phyloP scores from a whole-genome alignment of 2,113 vertebrate genomes.

The Ahaetulla prasina region DNA sequence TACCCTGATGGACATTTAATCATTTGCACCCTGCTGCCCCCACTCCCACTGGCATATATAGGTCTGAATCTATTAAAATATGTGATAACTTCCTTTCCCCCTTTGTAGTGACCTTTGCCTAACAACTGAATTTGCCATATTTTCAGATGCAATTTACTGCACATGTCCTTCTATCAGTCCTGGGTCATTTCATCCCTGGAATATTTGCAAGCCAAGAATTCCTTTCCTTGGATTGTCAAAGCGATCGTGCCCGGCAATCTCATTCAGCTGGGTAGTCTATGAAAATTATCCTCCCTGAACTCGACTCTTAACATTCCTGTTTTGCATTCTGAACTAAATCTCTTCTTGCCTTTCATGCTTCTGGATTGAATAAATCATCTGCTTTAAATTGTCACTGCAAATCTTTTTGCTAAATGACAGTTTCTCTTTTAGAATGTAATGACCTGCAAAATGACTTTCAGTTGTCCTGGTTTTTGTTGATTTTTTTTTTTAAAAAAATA shows the following conservation, averaged over 20 bases:
- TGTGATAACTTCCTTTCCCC: neutral
- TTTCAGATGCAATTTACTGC: neutral
- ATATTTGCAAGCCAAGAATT: neutral
- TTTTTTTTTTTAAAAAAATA: neutral
- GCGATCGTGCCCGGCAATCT: accelerated
- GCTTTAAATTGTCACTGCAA: neutral
- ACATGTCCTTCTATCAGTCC: neutral
- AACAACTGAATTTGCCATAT: neutral
- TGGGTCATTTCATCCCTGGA: neutral
- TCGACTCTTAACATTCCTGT: slow-evolving; percentile 2
- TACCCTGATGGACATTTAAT: neutral
- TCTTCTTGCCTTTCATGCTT: neutral
- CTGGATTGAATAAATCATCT: slow-evolving; percentile 20
- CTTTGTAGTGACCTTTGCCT: neutral
- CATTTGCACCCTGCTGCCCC: neutral
- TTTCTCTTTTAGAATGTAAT: neutral
- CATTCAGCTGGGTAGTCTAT: neutral
- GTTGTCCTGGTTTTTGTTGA: neutral
- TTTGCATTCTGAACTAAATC: slow-evolving; percentile 11
- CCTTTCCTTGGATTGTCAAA: neutral
- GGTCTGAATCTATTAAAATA: neutral
- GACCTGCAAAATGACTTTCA: neutral
- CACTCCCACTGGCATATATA: neutral
- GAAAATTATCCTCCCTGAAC: neutral
- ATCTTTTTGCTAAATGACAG: neutral